Evolutionary conservation across 2,888 invertebrate species (phyloP).

Genomic region (Ophonus ardosiacus): DNA sequence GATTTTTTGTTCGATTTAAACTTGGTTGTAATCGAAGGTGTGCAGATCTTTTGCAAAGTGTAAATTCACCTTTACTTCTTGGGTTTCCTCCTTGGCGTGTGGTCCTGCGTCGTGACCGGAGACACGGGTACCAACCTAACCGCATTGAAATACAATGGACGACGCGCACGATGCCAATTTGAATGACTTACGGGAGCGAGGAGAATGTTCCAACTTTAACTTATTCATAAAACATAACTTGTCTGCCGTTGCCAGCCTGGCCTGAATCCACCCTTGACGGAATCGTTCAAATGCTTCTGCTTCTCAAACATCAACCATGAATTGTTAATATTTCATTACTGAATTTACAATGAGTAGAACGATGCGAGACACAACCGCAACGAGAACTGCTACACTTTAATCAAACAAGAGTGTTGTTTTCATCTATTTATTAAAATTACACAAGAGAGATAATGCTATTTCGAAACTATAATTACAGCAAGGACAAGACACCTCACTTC

Average conservation of each 20-base stretch:
- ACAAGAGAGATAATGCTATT: too few species aligned
- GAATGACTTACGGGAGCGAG: constrained; percentile 73
- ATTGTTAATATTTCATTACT: constrained; percentile 50
- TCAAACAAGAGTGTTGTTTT: neutral
- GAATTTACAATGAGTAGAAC: constrained; percentile 7
- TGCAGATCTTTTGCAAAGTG: neutral
- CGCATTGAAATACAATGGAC: constrained; percentile 67
- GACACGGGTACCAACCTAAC: constrained; percentile 63
- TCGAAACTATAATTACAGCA: too few species aligned
- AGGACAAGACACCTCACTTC: too few species aligned
- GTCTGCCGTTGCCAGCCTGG: constrained; percentile 44
- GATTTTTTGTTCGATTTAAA: too few species aligned
- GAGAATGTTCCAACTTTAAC: constrained; percentile 70
- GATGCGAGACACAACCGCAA: neutral
- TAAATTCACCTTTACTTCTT: neutral
- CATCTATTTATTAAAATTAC: too few species aligned
- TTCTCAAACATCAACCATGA: constrained; percentile 21
- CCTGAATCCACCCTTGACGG: constrained; percentile 23
- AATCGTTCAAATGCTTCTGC: constrained; percentile 29
- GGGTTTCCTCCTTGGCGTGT: constrained; percentile 19
- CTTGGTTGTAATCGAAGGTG: too few species aligned
- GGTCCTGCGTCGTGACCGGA: constrained; percentile 66
- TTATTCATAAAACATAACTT: constrained; percentile 74
- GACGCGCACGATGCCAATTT: constrained; percentile 71
- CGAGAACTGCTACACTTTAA: neutral